A percentile compares a stretch with the other conserved stretches of the same genome.
These are phyloP conservation scores for Pseudolaguvia tuberculata DNA, from an alignment of 2,113 vertebrate genomes.

Conservation along the genomic window DNA sequence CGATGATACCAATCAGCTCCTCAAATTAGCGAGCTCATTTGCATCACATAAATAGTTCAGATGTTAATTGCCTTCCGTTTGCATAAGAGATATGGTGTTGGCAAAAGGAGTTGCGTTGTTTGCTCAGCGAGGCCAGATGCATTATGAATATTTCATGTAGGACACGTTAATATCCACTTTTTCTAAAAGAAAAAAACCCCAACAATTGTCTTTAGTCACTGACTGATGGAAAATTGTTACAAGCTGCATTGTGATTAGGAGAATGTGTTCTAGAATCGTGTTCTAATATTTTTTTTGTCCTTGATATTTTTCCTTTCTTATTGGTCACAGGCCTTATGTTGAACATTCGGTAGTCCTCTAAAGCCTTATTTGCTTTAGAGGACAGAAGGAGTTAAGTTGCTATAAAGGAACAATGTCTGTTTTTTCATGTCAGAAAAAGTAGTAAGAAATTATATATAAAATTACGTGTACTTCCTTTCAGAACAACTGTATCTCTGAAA, in stretches of 20 bases:
- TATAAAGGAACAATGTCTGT: neutral
- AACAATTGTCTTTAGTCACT: slow-evolving; percentile 26
- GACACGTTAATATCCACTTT: slow-evolving; percentile 15
- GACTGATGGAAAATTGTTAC: slow-evolving; percentile 26
- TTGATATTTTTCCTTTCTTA: neutral
- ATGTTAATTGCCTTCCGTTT: slow-evolving; percentile 58
- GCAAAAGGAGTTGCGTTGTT: slow-evolving; percentile 32
- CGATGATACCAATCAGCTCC: slow-evolving; percentile 62
- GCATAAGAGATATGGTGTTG: slow-evolving; percentile 45
- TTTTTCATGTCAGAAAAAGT: neutral
- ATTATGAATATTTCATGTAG: slow-evolving; percentile 40
- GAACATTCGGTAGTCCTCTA: too few relatives aligned
- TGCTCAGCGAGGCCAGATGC: slow-evolving; percentile 23
- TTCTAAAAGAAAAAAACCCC: slow-evolving; percentile 3
- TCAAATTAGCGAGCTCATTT: slow-evolving; percentile 65
- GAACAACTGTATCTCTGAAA: too few relatives aligned
- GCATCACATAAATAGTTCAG: slow-evolving; percentile 62
- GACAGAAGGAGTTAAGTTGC: neutral
- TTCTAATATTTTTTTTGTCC: neutral
- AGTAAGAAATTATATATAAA: neutral
- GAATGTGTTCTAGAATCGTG: neutral
- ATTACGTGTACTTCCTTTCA: too few relatives aligned
- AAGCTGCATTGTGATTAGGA: slow-evolving; percentile 12
- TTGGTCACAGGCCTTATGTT: neutral
- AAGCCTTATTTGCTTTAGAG: neutral